Conservation (phyloP, 2,888 invertebrate species). For the Cosmopolites sordidus region DNA sequence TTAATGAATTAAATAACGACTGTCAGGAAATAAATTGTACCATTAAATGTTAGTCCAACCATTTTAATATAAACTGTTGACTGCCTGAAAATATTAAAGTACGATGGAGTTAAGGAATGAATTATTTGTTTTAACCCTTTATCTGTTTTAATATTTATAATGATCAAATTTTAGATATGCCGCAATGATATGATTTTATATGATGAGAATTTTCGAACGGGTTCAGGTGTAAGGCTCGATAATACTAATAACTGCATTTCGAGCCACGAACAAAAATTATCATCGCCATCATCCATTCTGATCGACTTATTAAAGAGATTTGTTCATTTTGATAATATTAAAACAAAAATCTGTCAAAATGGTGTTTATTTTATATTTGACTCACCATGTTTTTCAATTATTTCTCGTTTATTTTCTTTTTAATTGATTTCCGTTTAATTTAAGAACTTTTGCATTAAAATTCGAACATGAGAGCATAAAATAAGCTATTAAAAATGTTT, state of each 20-base stretch:
- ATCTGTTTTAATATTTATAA: conserved; percentile 29
- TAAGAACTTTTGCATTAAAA: too few species aligned
- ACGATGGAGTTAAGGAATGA: conserved; percentile 11
- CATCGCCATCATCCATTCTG: conserved; percentile 11
- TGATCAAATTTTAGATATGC: conserved; percentile 37
- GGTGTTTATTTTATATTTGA: too few species aligned
- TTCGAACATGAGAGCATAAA: too few species aligned
- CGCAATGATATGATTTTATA: conserved; percentile 33
- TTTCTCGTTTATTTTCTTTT: too few species aligned
- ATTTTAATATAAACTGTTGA: not conserved
- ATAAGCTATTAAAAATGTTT: too few species aligned
- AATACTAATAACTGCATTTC: conserved; percentile 31
- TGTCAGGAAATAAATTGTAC: not conserved
- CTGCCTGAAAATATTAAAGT: conserved; percentile 5
- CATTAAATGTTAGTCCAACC: not conserved
- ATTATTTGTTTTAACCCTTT: conserved; percentile 29
- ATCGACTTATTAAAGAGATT: not conserved
- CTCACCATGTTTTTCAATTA: too few species aligned
- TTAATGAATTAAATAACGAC: not conserved
- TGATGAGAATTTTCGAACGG: conserved; percentile 36
- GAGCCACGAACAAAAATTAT: conserved; percentile 15
- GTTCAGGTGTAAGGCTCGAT: conserved; percentile 37
- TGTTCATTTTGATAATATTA: too few species aligned
- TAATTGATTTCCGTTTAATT: too few species aligned
- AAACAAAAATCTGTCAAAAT: too few species aligned